A percentile compares a stretch with the other conserved stretches of the same genome.
phyloP scores from a whole-genome alignment of 1,140 invertebrate species.

The Ganaspis sp. region DNA sequence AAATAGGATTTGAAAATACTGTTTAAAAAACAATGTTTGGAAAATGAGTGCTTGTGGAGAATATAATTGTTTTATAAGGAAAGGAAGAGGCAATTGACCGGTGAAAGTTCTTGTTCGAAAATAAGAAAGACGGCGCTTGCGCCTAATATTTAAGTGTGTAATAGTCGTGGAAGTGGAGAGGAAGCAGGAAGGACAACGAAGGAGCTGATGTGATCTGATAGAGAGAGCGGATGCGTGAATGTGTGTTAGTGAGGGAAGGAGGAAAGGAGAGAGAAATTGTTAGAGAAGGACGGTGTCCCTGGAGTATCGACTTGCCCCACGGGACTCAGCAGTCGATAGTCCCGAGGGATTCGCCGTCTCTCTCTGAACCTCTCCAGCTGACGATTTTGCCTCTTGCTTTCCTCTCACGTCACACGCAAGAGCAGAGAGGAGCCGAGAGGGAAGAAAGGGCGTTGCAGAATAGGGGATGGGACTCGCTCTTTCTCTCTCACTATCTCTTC shows the following conservation, averaged over 20 bases:
- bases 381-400: constrained; percentile 39
- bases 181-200: constrained; percentile 54
- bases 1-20: no score
- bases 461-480: constrained; percentile 21
- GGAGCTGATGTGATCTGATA: constrained; percentile 41
- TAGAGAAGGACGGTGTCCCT: constrained; percentile 63
- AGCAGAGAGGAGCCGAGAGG: constrained; percentile 33
- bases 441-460: constrained; percentile 18
- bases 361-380: constrained; percentile 44
- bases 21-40: neutral
- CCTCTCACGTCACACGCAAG: constrained; percentile 35
- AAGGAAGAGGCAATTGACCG: neutral
- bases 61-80: neutral
- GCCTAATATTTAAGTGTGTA: constrained; percentile 70
- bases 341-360: constrained; percentile 70
- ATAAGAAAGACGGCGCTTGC: constrained; percentile 67
- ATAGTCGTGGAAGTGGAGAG: constrained; percentile 61
- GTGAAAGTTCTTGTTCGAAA: constrained; percentile 37
- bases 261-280: constrained; percentile 47
- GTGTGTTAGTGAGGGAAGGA: constrained; percentile 42
- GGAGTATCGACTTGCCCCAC: constrained; percentile 76
- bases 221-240: constrained; percentile 41
- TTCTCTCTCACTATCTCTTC: no score
- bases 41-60: neutral
- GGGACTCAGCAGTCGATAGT: constrained; percentile 76